A percentile compares a stretch with the other conserved stretches of the same genome.
These are phyloP conservation scores for Hoplodrina ambigua DNA, from an alignment of 2,888 invertebrate genomes.

Conservation along the genomic window DNA sequence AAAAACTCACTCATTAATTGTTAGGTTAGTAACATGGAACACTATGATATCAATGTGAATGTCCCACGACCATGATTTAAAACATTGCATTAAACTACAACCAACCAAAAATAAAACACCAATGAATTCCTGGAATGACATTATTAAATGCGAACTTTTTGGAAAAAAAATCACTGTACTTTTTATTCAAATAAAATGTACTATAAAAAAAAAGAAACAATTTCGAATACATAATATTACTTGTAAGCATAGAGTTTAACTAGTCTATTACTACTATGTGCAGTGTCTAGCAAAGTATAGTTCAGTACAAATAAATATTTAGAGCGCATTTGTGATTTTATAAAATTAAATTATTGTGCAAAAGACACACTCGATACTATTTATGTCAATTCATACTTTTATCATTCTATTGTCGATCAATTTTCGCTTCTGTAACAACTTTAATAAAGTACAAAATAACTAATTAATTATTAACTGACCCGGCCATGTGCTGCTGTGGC, in stretches of 20 bases:
- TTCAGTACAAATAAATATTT: constrained; percentile 55
- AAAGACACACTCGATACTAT: constrained; percentile 12
- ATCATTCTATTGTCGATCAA: background rate
- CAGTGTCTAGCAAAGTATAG: constrained; percentile 56
- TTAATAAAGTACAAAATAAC: no score
- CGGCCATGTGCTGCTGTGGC: no score
- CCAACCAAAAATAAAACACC: constrained; percentile 51
- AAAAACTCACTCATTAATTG: constrained; percentile 23
- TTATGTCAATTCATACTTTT: constrained; percentile 11
- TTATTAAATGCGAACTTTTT: constrained; percentile 63
- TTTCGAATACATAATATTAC: constrained; percentile 40
- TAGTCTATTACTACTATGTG: constrained; percentile 58
- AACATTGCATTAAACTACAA: constrained; percentile 59
- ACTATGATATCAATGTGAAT: constrained; percentile 44
- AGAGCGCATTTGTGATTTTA: constrained; percentile 42
- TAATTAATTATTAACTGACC: no score
- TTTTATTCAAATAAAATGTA: constrained; percentile 48
- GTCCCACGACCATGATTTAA: constrained; percentile 50
- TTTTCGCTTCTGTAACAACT: background rate
- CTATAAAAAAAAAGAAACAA: constrained; percentile 34
- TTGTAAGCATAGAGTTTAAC: constrained; percentile 57
- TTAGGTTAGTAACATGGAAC: constrained; percentile 61
- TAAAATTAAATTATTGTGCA: constrained; percentile 18
- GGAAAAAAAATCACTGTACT: constrained; percentile 54
- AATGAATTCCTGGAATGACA: constrained; percentile 64